Evolutionary conservation across 2,113 vertebrate genomes (phyloP), one percentile per base, ranked within the genome.

Genomic region (Lepidiolamprologus cunningtoni): DNA sequence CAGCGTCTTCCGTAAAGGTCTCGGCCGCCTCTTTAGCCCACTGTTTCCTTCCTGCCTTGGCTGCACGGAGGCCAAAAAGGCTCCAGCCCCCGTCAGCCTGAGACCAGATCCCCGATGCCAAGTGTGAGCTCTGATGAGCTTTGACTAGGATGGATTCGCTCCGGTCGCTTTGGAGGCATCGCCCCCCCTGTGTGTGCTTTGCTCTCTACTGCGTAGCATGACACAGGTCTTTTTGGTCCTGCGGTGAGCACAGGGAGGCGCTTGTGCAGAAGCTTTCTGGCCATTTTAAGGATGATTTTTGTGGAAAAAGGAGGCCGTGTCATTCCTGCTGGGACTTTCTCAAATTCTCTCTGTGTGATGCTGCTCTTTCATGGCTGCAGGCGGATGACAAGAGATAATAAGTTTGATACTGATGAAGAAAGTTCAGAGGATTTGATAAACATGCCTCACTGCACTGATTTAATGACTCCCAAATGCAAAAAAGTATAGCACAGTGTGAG

Each of bases 1-100:
- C 96, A 98, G 98, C 89, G 97, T 97, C 92, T 98, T 98, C 96
- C 97, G 97, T 81, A 97, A 96, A 89, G 97, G 97, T 45, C 95
- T 98, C 4, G 97, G 97, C 79, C 96, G 96, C 47, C 97, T 98
- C 84, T 95, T 94, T 4, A 89, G 89, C 37, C 87, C 93, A 3
- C 7, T 95, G 86, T 97, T 97, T 81, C 93, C 97, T 81, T 97
- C 97, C 1, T 98, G 98, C 26, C 92, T 94, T 52, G 94, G 94
- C 92, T 96, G 96, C 84, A 90, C 92, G 13, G 93, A 96, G 35
- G 89, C 94, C 86, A 97, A 96, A 84, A 97, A 98, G 89, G 92
- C 96, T 52, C 96, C 95, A 9, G 89, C 94, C 17, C 91, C 96
- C 16, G 83, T 80, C 54, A 93, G 94, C 93, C 97, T 95, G 84